These are phyloP conservation scores for Hippocampus abdominalis DNA, from an alignment of 2,113 vertebrate species.

Conservation along the genomic window DNA sequence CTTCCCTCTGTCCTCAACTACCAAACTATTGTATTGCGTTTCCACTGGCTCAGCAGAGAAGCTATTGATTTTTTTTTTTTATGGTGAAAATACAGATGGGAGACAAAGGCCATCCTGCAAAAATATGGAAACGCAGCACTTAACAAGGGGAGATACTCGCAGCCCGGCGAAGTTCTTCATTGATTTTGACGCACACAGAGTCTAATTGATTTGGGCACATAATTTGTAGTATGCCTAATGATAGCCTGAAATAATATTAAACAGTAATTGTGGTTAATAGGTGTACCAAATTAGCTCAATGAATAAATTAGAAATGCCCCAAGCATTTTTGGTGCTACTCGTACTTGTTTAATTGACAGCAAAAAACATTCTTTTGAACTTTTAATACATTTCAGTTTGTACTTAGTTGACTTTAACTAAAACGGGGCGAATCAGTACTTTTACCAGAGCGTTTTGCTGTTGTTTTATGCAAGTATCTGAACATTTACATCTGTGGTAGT, in stretches of 20 bases:
- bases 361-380: no score
- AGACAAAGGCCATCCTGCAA: constrained; percentile 49
- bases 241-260: constrained; percentile 14
- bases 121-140: constrained; percentile 43
- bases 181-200: constrained; percentile 16
- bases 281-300: constrained; percentile 2
- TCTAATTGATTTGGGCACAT: background rate
- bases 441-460: no score
- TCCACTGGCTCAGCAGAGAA: constrained; percentile 51
- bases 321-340: background rate
- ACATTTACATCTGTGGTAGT: no score
- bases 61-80: constrained; percentile 45
- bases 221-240: background rate
- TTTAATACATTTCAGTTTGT: no score
- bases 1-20: constrained; percentile 41
- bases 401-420: no score
- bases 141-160: constrained; percentile 33
- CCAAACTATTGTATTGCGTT: constrained; percentile 52
- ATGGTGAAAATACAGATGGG: constrained; percentile 30
- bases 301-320: background rate
- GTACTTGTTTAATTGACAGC: no score
- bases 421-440: no score
- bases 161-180: constrained; percentile 8
- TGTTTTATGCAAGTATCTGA: background rate
- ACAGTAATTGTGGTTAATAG: background rate